Conservation (phyloP, 2,888 invertebrate genomes). For the Hyposoter dolosus region DNA sequence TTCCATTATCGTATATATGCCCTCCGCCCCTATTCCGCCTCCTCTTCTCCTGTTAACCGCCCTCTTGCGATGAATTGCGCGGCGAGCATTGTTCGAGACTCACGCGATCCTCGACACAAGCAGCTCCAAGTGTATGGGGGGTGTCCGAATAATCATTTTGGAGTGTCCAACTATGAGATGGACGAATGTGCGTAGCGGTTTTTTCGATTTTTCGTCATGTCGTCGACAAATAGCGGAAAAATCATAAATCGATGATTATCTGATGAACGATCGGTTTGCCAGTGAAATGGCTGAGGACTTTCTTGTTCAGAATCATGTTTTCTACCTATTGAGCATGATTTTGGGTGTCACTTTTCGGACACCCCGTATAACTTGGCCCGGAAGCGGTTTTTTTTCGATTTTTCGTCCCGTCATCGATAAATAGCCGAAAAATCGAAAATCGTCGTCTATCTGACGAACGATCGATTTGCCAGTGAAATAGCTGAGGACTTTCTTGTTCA, state of each 20-base stretch:
- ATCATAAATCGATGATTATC: too few relatives aligned
- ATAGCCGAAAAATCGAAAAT: too few relatives aligned
- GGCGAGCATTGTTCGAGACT: conserved; percentile 55
- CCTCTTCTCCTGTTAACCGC: not conserved
- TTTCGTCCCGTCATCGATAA: not conserved
- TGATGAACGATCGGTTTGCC: too few relatives aligned
- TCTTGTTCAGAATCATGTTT: not conserved
- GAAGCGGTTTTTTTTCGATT: not conserved
- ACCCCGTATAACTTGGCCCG: not conserved
- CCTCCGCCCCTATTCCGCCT: not conserved
- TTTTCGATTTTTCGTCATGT: not conserved
- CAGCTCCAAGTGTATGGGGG: not conserved
- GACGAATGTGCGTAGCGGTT: too few relatives aligned
- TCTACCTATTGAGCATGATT: not conserved
- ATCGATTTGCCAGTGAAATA: too few relatives aligned
- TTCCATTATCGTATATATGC: conserved; percentile 46
- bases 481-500: not conserved
- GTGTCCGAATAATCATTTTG: not conserved
- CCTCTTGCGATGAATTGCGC: conserved; percentile 19
- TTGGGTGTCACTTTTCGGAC: not conserved
- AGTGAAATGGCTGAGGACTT: not conserved
- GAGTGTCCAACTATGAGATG: too few relatives aligned
- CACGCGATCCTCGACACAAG: conserved; percentile 46
- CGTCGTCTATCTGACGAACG: too few relatives aligned
- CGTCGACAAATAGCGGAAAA: too few relatives aligned